A percentile compares a stretch with the other conserved stretches of the same genome.
phyloP scores from a whole-genome alignment of 2,888 invertebrate species.

The Platycheirus rosarum region DNA sequence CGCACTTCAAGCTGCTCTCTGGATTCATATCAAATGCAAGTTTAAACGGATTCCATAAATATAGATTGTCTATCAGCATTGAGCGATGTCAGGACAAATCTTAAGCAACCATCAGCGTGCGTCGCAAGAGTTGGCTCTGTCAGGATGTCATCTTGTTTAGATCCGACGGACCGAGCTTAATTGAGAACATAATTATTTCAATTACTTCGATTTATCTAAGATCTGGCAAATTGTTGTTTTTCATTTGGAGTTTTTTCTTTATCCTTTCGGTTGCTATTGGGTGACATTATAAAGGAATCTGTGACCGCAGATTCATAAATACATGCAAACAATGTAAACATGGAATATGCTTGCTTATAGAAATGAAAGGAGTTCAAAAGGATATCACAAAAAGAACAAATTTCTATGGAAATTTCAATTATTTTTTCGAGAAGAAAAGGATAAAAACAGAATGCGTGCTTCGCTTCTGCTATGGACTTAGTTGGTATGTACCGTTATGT shows the following conservation, averaged over 20 bases:
- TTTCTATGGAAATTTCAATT: conserved; percentile 56
- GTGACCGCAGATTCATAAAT: conserved; percentile 15
- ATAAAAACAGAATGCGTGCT: conserved; percentile 22
- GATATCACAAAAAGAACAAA: conserved; percentile 46
- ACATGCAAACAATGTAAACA: not conserved
- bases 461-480: no score
- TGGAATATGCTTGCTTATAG: not conserved
- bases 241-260: conserved; percentile 7
- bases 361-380: conserved; percentile 40
- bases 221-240: conserved; percentile 75
- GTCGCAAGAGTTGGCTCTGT: conserved; percentile 61
- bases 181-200: conserved; percentile 82
- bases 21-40: conserved; percentile 38
- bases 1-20: conserved; percentile 50
- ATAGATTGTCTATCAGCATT: conserved; percentile 54
- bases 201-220: conserved; percentile 80
- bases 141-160: conserved; percentile 56
- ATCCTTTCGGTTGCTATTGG: conserved; percentile 38
- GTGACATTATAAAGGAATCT: conserved; percentile 32
- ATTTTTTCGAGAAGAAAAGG: conserved; percentile 23
- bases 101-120: conserved; percentile 15
- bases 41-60: conserved; percentile 55
- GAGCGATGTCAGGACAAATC: conserved; percentile 36
- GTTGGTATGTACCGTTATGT: conserved; percentile 6
- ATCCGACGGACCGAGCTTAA: conserved; percentile 72